phyloP scores from a whole-genome alignment of 1,140 invertebrate species.

The Manduca sexta region DNA sequence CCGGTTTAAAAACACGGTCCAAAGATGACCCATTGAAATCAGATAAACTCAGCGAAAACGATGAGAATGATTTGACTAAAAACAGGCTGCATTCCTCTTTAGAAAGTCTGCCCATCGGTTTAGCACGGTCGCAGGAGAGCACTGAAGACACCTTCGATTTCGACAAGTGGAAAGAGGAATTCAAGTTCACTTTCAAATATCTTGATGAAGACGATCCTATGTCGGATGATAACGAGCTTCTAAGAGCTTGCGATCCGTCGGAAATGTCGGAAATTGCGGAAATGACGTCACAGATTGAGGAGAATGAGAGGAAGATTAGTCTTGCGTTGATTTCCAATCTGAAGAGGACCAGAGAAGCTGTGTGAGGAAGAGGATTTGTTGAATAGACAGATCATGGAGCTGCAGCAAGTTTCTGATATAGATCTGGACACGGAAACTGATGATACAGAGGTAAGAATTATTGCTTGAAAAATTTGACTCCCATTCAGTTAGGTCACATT shows the following conservation, averaged over 20 bases:
- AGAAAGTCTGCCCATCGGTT: conserved; percentile 62
- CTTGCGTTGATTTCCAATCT: conserved; percentile 67
- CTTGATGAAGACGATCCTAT: conserved; percentile 64
- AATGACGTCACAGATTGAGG: conserved; percentile 71
- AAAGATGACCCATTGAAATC: conserved; percentile 41
- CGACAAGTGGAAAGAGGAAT: conserved; percentile 66
- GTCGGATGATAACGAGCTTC: conserved; percentile 51
- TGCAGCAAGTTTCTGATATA: conserved; percentile 85
- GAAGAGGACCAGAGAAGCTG: conserved; percentile 78
- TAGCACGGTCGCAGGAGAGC: conserved; percentile 58
- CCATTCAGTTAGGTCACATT: too few relatives aligned
- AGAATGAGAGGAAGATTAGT: conserved; percentile 69
- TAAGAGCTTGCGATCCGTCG: conserved; percentile 56
- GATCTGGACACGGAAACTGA: conserved; percentile 88
- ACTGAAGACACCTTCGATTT: conserved; percentile 58
- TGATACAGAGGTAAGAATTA: conserved; percentile 75
- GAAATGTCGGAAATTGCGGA: conserved; percentile 70
- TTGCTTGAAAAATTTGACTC: too few relatives aligned
- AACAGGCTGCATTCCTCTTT: conserved; percentile 65
- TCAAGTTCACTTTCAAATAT: conserved; percentile 56
- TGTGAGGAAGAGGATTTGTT: conserved; percentile 86
- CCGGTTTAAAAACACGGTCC: conserved; percentile 73
- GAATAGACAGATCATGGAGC: conserved; percentile 86
- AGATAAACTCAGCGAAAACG: conserved; percentile 37
- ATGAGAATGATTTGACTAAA: conserved; percentile 46